These are phyloP conservation scores for Caenorhabditis remanei DNA, from an alignment of 1,140 invertebrate genomes.

Conservation along the genomic window DNA sequence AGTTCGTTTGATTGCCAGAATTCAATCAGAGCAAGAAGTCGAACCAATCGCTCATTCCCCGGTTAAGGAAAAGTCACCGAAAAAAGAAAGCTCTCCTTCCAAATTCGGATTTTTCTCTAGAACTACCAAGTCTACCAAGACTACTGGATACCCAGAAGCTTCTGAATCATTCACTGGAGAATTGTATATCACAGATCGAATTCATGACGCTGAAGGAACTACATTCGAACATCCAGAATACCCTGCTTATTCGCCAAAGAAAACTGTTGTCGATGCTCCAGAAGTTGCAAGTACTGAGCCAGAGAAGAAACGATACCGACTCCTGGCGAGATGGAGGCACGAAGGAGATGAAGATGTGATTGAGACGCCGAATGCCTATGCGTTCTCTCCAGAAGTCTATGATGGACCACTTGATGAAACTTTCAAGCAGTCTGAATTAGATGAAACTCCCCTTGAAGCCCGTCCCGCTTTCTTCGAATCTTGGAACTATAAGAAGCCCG, in stretches of 20 bases:
- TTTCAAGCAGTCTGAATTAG: conserved; percentile 53
- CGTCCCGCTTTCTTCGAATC: not conserved
- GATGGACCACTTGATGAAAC: conserved; percentile 46
- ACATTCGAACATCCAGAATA: conserved; percentile 18
- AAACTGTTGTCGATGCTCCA: not conserved
- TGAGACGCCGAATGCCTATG: conserved; percentile 62
- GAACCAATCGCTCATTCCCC: not conserved
- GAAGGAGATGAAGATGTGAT: conserved; percentile 64
- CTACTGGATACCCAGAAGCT: not conserved
- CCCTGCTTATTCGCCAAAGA: conserved; percentile 22
- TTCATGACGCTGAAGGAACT: conserved; percentile 2
- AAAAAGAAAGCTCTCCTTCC: not conserved
- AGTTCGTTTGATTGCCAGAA: conserved; percentile 52
- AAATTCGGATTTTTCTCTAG: conserved; percentile 43
- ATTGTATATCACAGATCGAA: not conserved
- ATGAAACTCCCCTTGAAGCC: conserved; percentile 42
- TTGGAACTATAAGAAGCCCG: not conserved
- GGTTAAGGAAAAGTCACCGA: not conserved
- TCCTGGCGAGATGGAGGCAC: conserved; percentile 60
- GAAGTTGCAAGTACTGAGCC: not conserved
- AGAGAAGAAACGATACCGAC: conserved; percentile 43
- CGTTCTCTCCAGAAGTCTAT: conserved; percentile 14
- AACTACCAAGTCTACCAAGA: conserved; percentile 31
- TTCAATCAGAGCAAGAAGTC: not conserved
- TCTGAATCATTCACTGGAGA: conserved; percentile 46